A percentile compares a stretch with the other conserved stretches of the same genome.
Evolutionary conservation across 2,888 invertebrate genomes (phyloP).

Genomic region (Mythimna impura): DNA sequence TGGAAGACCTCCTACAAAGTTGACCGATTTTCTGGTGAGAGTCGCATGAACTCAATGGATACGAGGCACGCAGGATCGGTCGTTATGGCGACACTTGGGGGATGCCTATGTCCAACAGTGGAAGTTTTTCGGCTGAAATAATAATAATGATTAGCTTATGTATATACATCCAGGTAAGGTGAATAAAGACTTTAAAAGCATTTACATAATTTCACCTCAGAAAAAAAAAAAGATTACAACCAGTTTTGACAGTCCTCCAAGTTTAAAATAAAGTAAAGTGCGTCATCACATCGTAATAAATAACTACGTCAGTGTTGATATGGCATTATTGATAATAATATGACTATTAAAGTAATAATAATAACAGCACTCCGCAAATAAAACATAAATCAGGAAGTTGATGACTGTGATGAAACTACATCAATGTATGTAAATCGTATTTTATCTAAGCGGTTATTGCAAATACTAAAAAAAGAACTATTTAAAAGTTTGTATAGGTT

Average conservation of each 20-base stretch:
- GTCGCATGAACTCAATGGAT: no score
- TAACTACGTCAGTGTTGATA: slow-evolving; percentile 40
- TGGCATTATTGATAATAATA: slow-evolving; percentile 23
- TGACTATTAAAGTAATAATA: slow-evolving; percentile 20
- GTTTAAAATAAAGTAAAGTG: slow-evolving; percentile 32
- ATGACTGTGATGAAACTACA: slow-evolving; percentile 19
- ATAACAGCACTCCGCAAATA: slow-evolving; percentile 4
- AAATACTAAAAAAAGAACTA: background rate
- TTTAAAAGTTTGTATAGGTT: background rate
- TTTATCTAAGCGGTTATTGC: background rate
- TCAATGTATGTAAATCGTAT: background rate
- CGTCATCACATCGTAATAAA: slow-evolving; percentile 30
- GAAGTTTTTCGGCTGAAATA: no score
- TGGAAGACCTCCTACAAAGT: no score
- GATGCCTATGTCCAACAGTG: no score
- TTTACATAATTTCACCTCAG: background rate
- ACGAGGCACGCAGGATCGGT: no score
- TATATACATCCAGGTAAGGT: background rate
- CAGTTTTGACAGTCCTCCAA: background rate
- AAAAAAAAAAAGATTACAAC: background rate
- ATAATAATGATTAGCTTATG: background rate
- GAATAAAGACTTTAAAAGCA: background rate
- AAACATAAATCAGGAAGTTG: slow-evolving; percentile 26
- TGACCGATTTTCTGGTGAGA: no score
- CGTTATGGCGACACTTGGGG: no score